phyloP scores from a whole-genome alignment of 1,140 invertebrate species.

The Wiebesia pumilae region DNA sequence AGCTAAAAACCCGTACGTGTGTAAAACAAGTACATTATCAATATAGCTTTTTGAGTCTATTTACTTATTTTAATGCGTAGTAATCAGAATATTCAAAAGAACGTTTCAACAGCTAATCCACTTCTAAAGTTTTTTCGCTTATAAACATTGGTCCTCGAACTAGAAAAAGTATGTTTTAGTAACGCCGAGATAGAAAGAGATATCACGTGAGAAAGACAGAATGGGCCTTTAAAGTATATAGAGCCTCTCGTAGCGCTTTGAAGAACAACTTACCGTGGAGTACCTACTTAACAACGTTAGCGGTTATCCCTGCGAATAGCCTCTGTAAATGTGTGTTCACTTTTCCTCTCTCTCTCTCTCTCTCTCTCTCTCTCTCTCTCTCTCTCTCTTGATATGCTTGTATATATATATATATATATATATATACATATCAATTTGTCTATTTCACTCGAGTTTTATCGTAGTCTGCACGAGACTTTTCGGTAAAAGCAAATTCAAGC shows the following conservation, averaged over 20 bases:
- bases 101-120: no score
- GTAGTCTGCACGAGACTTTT: background rate
- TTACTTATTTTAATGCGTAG: no score
- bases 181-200: no score
- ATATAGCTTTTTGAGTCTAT: background rate
- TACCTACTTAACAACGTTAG: constrained; percentile 47
- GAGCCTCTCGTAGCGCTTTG: background rate
- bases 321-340: background rate
- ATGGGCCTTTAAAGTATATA: constrained; percentile 29
- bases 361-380: no score
- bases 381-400: no score
- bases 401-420: no score
- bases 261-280: constrained; percentile 14
- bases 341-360: background rate
- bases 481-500: background rate
- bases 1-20: no score
- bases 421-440: background rate
- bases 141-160: background rate
- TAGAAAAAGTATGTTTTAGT: background rate
- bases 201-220: background rate
- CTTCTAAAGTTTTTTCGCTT: no score
- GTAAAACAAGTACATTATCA: no score
- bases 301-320: background rate
- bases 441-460: background rate
- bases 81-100: no score